Base-by-base conservation (phyloP, 2,888 invertebrate genomes). In the Dioctria rufipes region DNA sequence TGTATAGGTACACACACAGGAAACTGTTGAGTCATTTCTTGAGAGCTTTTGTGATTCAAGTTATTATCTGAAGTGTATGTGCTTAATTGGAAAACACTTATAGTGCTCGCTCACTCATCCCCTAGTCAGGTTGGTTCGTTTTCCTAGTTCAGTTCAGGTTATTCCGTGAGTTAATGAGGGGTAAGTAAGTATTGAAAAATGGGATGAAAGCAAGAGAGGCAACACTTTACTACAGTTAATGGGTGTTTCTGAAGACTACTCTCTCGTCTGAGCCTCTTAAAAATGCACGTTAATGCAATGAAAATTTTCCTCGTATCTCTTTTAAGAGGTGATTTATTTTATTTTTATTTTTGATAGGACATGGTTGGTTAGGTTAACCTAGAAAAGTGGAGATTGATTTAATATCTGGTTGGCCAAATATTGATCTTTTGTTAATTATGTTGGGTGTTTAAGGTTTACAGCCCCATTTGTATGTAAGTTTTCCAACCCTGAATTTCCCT, bases 31-130 rank as follows among this genome's bases (percentile, higher is more conserved):
- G 58, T 40, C 73, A 39, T 6, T 67, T 13, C 73, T 58, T 54
- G 13, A 73, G 58, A 73, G 73, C 73, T 58, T 73, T 73, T 39
- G 13, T 67, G 67, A 67, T 67, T 49, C 54, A 69, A 73, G 73
- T 73, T 73, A 73, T 73, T 73, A 73, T 73, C 54, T 25, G 4
- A 9, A n/a, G 73, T 40, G 54, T 73, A 73, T 73, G 73, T 58
- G 73, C 43, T 77, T 77, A 77, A 77, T 77, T 77, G 61, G 77
- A 77, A 77, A 77, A 63, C 77, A 77, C 37, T 63, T 11, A 43
- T 25, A 25, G 43, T 9, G 42, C 43, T 37, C 46, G 25, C 25
- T 25, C 69, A 8, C 8, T 39, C 51, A 40, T 42, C 67, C 42
- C 3, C 13, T 42, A 9, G 5, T 3, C 46, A 6, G 42, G 3